Base-by-base conservation (phyloP, 2,113 vertebrate species). In the Ondatra zibethicus region DNA sequence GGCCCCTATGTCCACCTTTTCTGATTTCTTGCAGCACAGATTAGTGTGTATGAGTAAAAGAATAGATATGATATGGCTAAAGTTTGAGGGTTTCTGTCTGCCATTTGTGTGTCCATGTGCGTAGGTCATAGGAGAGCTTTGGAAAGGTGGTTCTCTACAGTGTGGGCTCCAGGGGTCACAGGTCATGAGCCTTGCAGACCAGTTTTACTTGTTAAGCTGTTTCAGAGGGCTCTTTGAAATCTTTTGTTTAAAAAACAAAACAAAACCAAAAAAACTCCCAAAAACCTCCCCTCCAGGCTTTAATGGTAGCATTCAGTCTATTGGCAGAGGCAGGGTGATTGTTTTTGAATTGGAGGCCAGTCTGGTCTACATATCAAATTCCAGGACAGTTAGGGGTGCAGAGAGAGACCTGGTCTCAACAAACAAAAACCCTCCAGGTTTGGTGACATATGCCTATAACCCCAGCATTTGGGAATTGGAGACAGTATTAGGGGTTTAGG, bases 31-130 rank as follows among this genome's bases (percentile, higher is more conserved):
- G 36, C 55, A 93, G 23, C 84, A 89, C 33, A 89, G 88, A 33
- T 95, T 39, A 92, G 39, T 63, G 78, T 94, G 13, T 88, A 81
- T 96, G 52, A 89, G 12, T 82, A 73, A 95, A 95, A 93, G 45
- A 75, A 52, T 12, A 89, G 70, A 82, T 1, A 11, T 50, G 66
- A 88, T 78, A 17, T 16, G 36, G 61, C 61, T 14, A n/a, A 63
- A 61, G 55, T 63, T 84, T 84, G 81, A 63, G 63, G 25, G n/a
- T 82, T 63, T 63, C 16, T 55, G 50, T 36, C 77, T 72, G n/a
- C 27, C 63, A 65, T 65, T 55, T 55, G 14, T 68, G 29, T 68
- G 29, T 72, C 19, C 45, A 45, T 81, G 50, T 55, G 21, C 2
- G 25, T 81, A 58, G 36, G 33, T 61, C 21, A 42, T 55, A 61